These are phyloP conservation scores for Apeira syringaria DNA, from an alignment of 2,888 invertebrate species.

Conservation along the genomic window DNA sequence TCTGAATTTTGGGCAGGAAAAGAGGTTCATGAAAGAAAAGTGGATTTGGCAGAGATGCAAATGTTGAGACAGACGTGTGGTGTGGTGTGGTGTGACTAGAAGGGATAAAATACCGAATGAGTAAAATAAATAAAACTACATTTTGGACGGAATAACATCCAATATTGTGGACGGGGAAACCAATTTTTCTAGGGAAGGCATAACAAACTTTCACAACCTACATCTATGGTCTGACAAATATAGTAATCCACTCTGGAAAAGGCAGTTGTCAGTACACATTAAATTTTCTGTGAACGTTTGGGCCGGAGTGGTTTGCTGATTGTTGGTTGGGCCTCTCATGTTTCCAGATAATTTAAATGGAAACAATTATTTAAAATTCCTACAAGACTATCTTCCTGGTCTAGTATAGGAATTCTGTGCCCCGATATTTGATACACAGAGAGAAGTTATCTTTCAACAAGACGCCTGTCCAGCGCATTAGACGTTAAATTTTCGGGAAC, in stretches of 20 bases:
- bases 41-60: too few species aligned
- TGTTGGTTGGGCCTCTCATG: neutral
- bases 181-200: neutral
- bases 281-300: neutral
- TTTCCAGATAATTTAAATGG: neutral
- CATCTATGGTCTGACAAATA: neutral
- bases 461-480: constrained; percentile 21
- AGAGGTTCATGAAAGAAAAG: too few species aligned
- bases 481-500: constrained; percentile 13
- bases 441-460: constrained; percentile 10
- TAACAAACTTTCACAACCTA: neutral
- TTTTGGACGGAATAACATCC: too few species aligned
- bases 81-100: too few species aligned
- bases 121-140: too few species aligned
- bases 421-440: neutral
- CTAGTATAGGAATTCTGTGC: neutral
- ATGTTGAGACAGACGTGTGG: too few species aligned
- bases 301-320: neutral
- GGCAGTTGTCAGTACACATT: neutral
- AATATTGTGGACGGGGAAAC: neutral
- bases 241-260: neutral
- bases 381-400: neutral
- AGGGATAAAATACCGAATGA: too few species aligned
- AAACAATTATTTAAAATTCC: neutral
- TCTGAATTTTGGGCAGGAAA: too few species aligned